Percentiles rank a stretch among this genome's conserved stretches.
phyloP scores from a whole-genome alignment of 37 sponge, comb jelly and placozoan genomes.

The Hormiphora californensis region DNA sequence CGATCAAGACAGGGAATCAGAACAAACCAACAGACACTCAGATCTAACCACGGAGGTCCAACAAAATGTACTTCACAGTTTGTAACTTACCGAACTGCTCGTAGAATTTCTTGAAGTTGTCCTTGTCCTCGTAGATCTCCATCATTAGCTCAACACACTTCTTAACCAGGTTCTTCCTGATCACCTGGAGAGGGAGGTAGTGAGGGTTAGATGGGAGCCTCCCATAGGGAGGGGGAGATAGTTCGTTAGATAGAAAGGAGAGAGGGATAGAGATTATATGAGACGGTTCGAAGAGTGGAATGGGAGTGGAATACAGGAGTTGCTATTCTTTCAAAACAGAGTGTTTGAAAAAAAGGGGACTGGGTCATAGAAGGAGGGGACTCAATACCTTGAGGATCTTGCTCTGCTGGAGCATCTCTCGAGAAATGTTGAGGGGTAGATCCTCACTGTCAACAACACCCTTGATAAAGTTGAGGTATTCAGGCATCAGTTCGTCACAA shows the following conservation, averaged over 20 bases:
- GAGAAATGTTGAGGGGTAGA: constrained; percentile 96
- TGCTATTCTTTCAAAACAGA: no score
- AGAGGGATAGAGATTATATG: no score
- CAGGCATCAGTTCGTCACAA: constrained; percentile 97
- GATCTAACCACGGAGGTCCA: no score
- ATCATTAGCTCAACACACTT: constrained; percentile 94
- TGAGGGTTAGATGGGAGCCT: no score
- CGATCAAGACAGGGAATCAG: background rate
- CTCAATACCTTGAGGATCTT: constrained; percentile 94
- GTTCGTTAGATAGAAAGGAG: no score
- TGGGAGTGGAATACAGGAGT: no score
- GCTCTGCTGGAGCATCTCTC: constrained; percentile 98
- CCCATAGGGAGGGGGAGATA: no score
- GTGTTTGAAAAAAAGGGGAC: no score
- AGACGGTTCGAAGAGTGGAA: no score
- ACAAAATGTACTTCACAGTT: no score
- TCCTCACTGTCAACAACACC: constrained; percentile 97
- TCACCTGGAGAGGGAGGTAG: no score
- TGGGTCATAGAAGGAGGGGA: no score
- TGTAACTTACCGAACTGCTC: constrained; percentile 69
- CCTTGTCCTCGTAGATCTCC: constrained; percentile 83
- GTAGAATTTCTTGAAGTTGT: constrained; percentile 96
- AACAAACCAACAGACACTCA: background rate
- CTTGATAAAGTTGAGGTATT: constrained; percentile 96
- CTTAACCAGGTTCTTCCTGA: constrained; percentile 97